A percentile compares a stretch with the other conserved stretches of the same genome.
These are phyloP conservation scores for Triplophysa rosa DNA, from an alignment of 2,113 vertebrate genomes.

Conservation along the genomic window DNA sequence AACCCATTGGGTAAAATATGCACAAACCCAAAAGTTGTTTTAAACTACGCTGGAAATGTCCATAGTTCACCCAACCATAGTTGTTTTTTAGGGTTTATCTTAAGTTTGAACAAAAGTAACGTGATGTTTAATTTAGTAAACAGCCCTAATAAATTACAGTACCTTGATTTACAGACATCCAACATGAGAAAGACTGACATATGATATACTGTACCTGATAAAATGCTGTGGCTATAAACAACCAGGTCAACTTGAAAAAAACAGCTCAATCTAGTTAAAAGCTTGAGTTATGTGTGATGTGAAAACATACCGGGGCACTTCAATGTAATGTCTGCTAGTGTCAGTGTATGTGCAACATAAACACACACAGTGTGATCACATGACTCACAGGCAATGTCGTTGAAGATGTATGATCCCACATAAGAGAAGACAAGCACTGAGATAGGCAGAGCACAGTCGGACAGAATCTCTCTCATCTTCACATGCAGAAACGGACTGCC, in stretches of 20 bases:
- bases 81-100: no score
- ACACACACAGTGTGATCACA: not conserved
- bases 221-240: not conserved
- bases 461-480: conserved; percentile 90
- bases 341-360: conserved; percentile 26
- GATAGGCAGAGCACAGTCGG: conserved; percentile 96
- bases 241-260: not conserved
- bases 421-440: conserved; percentile 92
- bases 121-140: no score
- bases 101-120: no score
- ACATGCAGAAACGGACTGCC: conserved; percentile 93
- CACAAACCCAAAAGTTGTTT: no score
- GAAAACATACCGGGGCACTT: not conserved
- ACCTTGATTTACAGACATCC: no score
- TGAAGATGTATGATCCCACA: conserved; percentile 90
- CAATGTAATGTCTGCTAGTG: not conserved
- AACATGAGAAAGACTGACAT: not conserved
- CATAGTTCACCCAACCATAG: no score
- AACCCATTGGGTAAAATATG: no score
- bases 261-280: not conserved
- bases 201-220: not conserved
- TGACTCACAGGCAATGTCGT: conserved; percentile 89
- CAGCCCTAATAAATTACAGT: no score
- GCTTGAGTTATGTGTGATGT: not conserved
- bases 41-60: no score